Evolutionary conservation across 2,888 invertebrate species (phyloP).

Genomic region (Hipparchia sbordonii): DNA sequence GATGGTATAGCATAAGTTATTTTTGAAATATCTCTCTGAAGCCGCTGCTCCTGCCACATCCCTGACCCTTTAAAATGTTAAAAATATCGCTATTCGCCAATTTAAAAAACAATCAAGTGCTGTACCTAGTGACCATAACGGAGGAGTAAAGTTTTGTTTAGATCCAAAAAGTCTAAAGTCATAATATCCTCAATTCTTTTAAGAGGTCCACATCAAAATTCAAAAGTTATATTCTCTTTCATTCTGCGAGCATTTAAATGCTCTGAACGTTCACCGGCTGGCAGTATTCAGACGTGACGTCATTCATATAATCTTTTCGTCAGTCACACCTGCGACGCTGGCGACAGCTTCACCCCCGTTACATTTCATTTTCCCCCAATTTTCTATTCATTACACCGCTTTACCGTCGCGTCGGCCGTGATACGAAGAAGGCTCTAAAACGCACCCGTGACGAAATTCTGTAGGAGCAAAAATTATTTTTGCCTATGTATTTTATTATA

Average conservation of each 20-base stretch:
- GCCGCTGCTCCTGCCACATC: too few relatives aligned
- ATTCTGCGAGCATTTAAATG: too few relatives aligned
- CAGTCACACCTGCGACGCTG: neutral
- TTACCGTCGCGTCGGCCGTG: neutral
- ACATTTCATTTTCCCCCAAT: neutral
- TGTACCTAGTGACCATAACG: too few relatives aligned
- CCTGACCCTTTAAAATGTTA: too few relatives aligned
- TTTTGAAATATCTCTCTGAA: too few relatives aligned
- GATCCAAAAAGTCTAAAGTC: too few relatives aligned
- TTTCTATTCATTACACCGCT: conserved; percentile 2
- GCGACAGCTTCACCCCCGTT: neutral
- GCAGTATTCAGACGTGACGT: neutral
- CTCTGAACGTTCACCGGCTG: neutral
- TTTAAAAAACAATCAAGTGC: too few relatives aligned
- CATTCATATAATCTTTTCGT: neutral
- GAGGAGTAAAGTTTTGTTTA: too few relatives aligned
- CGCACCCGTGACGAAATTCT: neutral
- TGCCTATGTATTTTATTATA: too few relatives aligned
- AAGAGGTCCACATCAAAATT: neutral
- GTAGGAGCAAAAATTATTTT: neutral
- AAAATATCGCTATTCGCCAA: too few relatives aligned
- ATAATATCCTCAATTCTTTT: neutral
- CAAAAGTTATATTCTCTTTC: neutral
- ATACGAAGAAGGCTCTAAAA: neutral
- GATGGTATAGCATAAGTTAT: too few relatives aligned